Evolutionary conservation across 2,888 invertebrate genomes (phyloP).

Genomic region (Argyra leucocephala): DNA sequence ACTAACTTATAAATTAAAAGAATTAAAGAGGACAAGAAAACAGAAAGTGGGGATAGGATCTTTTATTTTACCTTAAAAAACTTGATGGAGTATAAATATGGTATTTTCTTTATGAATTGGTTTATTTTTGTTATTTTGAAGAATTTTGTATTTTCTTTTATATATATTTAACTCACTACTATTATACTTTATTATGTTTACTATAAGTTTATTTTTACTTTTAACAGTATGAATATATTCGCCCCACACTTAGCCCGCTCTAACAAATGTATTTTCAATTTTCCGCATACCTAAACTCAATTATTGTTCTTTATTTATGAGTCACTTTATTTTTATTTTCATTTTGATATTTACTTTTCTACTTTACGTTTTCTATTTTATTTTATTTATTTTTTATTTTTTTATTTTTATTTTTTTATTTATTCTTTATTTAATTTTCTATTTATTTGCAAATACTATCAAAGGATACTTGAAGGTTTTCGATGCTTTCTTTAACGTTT

Average conservation of each 20-base stretch:
- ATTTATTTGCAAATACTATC: not conserved
- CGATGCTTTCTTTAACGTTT: not conserved
- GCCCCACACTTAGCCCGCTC: not conserved
- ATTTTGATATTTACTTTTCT: not conserved
- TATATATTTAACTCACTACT: too few relatives aligned
- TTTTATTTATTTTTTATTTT: not conserved
- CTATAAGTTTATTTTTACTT: not conserved
- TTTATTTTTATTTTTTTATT: not conserved
- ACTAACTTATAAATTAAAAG: too few relatives aligned
- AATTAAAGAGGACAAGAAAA: too few relatives aligned
- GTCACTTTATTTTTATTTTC: conserved; percentile 5
- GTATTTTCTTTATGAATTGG: too few relatives aligned
- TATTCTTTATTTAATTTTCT: not conserved
- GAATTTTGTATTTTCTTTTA: too few relatives aligned
- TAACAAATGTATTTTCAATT: conserved; percentile 7
- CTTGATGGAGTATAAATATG: too few relatives aligned
- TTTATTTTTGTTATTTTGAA: too few relatives aligned
- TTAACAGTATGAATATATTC: too few relatives aligned
- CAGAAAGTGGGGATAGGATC: too few relatives aligned
- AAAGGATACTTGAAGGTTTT: not conserved
- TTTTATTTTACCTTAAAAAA: too few relatives aligned
- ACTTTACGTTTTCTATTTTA: not conserved
- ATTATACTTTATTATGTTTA: too few relatives aligned
- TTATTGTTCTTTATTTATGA: conserved; percentile 10
- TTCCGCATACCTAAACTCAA: conserved; percentile 11